A percentile compares a stretch with the other conserved stretches of the same genome.
Conservation (phyloP, 2,113 vertebrate genomes). For the Burhinus bistriatus region DNA sequence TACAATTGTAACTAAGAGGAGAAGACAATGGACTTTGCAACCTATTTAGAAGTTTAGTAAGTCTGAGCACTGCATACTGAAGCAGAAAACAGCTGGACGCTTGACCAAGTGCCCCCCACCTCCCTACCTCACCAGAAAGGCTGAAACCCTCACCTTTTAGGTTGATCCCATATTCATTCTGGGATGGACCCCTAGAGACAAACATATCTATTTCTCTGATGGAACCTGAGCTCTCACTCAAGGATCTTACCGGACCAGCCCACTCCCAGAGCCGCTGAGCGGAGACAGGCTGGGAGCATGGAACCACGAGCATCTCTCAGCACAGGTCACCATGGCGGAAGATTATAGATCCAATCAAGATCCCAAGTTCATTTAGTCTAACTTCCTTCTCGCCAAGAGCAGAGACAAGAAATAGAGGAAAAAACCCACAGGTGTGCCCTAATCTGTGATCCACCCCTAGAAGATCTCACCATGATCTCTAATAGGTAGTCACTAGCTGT, state of each 20-base stretch:
- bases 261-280: accelerated
- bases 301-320: background rate
- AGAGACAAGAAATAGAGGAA: background rate
- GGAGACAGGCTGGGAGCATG: accelerated
- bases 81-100: background rate
- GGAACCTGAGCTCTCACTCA: background rate
- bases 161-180: background rate
- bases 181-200: background rate
- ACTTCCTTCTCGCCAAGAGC: background rate
- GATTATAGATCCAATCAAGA: background rate
- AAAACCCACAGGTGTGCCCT: background rate
- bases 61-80: background rate
- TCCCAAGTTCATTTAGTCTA: background rate
- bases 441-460: background rate
- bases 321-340: background rate
- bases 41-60: background rate
- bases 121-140: background rate
- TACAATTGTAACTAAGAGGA: background rate
- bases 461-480: background rate
- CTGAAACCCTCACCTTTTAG: background rate
- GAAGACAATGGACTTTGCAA: background rate
- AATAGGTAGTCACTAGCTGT: background rate
- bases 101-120: background rate
- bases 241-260: background rate
- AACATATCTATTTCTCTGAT: background rate